Conservation (phyloP, 2,113 vertebrate genomes). For the Rhynchopsitta pachyrhyncha region DNA sequence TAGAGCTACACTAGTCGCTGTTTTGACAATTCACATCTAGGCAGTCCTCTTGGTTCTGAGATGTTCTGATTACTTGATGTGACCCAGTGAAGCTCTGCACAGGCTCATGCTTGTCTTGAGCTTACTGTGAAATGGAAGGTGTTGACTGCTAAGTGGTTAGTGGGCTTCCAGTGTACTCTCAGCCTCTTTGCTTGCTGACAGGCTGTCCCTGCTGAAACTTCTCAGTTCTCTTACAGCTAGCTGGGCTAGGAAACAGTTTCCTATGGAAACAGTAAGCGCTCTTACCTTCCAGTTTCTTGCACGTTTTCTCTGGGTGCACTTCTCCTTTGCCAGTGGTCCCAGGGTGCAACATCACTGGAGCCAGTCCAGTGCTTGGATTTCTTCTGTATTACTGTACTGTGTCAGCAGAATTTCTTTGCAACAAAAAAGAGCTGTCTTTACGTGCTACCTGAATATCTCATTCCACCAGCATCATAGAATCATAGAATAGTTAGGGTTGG, state of each 20-base stretch:
- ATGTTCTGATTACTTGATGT: background rate
- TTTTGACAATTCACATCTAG: background rate
- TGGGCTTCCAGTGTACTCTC: background rate
- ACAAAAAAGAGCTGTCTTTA: background rate
- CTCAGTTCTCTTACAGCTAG: background rate
- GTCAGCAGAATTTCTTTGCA: background rate
- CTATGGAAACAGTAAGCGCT: background rate
- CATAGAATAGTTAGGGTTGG: too few species aligned
- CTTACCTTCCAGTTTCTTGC: background rate
- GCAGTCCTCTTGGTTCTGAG: background rate
- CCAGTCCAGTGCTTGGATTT: background rate
- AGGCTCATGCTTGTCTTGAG: background rate
- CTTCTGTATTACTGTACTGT: background rate
- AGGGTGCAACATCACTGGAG: background rate
- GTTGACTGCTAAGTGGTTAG: background rate
- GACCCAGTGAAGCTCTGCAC: background rate
- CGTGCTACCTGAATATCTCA: background rate
- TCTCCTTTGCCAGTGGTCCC: background rate
- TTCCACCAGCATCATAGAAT: background rate
- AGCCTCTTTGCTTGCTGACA: background rate
- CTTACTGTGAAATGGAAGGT: background rate
- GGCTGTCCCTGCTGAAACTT: background rate
- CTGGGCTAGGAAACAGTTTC: background rate
- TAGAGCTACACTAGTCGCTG: background rate
- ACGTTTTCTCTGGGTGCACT: background rate